A percentile compares a stretch with the other conserved stretches of the same genome.
Evolutionary conservation across 2,113 vertebrate species (phyloP).

Genomic region (Narcine bancroftii): DNA sequence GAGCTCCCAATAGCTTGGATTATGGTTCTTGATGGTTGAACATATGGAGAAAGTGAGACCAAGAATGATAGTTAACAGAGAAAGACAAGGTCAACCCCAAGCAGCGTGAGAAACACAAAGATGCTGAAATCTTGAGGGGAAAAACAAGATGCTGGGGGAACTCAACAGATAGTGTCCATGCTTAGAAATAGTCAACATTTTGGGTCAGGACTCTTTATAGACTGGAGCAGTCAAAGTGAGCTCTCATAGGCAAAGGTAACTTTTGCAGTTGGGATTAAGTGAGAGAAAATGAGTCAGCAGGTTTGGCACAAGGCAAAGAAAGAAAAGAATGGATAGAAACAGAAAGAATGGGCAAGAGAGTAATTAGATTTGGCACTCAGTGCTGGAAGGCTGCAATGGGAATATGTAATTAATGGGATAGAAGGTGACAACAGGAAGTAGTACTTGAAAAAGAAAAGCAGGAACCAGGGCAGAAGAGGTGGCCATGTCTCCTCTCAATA

Average conservation of each 20-base stretch:
- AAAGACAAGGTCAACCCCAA: too few species aligned
- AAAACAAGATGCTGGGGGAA: too few species aligned
- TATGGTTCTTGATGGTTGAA: too few species aligned
- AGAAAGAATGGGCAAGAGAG: background rate
- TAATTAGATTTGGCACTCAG: background rate
- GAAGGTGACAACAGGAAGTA: conserved; percentile 1
- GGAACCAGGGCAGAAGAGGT: background rate
- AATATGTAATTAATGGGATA: background rate
- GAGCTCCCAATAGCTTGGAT: too few species aligned
- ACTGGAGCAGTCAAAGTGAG: background rate
- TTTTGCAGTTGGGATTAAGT: background rate
- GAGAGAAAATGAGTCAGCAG: background rate
- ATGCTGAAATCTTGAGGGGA: too few species aligned
- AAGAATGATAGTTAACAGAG: too few species aligned
- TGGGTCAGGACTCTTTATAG: too few species aligned
- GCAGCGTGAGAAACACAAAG: too few species aligned
- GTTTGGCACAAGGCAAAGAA: background rate
- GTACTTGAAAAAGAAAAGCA: background rate
- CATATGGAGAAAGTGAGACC: too few species aligned
- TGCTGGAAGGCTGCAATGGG: background rate
- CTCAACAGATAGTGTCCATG: too few species aligned
- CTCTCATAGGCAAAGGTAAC: background rate
- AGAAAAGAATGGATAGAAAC: background rate
- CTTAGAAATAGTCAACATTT: too few species aligned
- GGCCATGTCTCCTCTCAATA: background rate